phyloP scores from a whole-genome alignment of 2,113 vertebrate species.

The Chroicocephalus ridibundus region DNA sequence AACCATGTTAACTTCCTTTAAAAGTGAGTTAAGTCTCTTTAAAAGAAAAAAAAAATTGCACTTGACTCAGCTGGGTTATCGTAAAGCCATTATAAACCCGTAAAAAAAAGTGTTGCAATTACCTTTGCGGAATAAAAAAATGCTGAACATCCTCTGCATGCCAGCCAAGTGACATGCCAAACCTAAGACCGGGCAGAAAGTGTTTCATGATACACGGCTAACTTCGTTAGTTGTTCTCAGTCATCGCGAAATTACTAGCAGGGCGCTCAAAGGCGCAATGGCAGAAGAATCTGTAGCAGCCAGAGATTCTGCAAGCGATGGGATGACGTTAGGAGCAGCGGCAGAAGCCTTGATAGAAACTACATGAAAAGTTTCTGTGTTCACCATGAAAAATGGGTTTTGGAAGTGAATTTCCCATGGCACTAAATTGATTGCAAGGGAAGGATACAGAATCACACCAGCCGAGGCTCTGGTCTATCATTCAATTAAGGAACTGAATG shows the following conservation, averaged over 20 bases:
- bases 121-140: background rate
- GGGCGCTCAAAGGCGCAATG: fast-evolving
- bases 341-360: background rate
- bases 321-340: background rate
- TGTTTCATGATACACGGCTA: background rate
- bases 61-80: background rate
- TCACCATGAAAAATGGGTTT: background rate
- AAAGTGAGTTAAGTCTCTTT: background rate
- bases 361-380: background rate
- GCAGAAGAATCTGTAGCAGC: background rate
- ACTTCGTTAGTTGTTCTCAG: background rate
- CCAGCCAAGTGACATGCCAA: background rate
- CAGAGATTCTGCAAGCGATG: background rate
- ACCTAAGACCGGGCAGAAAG: background rate
- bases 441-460: background rate
- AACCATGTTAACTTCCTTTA: background rate
- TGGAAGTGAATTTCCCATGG: background rate
- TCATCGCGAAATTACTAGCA: background rate
- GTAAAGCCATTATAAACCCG: background rate
- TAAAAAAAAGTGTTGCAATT: background rate
- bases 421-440: background rate
- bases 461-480: background rate
- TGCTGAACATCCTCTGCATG: fast-evolving
- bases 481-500: background rate
- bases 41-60: background rate